phyloP scores from a whole-genome alignment of 2,113 vertebrate genomes.

The Hystrix brachyura region DNA sequence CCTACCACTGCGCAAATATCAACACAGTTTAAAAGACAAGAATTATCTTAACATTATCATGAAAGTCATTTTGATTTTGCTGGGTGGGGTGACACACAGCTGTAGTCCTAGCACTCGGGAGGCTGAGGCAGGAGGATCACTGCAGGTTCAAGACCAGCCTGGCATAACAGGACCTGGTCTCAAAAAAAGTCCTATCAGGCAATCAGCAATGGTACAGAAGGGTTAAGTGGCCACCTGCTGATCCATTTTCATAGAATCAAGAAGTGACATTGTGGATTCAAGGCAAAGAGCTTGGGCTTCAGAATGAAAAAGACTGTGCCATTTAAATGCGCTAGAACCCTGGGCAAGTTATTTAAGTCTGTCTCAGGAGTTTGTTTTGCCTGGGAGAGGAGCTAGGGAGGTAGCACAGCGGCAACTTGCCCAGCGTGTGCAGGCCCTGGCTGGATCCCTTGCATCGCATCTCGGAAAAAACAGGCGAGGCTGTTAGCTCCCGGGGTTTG shows the following conservation, averaged over 20 bases:
- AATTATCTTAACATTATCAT: neutral
- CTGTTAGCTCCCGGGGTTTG: neutral
- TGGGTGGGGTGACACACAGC: neutral
- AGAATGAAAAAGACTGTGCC: neutral
- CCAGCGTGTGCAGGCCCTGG: neutral
- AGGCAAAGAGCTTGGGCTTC: neutral
- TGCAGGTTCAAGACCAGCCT: neutral
- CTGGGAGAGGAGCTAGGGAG: neutral
- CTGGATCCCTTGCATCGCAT: neutral
- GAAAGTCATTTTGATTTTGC: neutral
- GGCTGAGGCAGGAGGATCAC: neutral
- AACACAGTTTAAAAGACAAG: neutral
- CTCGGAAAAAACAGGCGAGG: neutral
- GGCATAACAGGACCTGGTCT: neutral
- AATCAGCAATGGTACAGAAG: neutral
- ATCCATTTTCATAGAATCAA: neutral
- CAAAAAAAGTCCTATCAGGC: neutral
- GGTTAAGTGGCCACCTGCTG: neutral
- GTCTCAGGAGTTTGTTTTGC: constrained; percentile 1
- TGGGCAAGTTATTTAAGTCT: neutral
- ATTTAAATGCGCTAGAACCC: neutral
- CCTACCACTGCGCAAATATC: neutral
- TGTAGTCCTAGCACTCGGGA: neutral
- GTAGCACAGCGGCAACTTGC: neutral
- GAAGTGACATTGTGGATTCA: neutral